Evolutionary conservation across 1,140 invertebrate genomes (phyloP), one percentile per base, ranked within the genome.

Genomic region (Trichogramma pretiosum): DNA sequence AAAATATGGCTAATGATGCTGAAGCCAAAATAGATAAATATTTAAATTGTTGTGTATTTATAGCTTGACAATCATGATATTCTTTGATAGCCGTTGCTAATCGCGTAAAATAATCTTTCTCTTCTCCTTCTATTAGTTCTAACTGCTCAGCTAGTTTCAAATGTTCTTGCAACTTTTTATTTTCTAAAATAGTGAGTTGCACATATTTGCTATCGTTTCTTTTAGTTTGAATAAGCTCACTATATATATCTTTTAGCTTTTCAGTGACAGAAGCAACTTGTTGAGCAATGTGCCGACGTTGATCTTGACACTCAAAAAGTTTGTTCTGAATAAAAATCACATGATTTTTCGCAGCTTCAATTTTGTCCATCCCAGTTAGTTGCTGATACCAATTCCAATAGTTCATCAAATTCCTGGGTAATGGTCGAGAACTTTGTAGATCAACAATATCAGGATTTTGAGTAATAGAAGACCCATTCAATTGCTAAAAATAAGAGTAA

Each of bases 371-470:
- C 8, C 69, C 69, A 19, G 61, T 61, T 22, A 72, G 46, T 44
- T 69, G 54, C 44, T 70, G 64, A 46, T 70, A 72, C 69, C 69
- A 70, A 42, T 62, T 58, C 65, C 61, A 67, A 54, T 57, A 62
- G 45, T 58, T 58, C 2, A 68, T 41, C 5, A 72, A 33, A 43
- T 41, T 56, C 17, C 54, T 54, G 50, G 67, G 65, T 21, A 72
- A 48, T 4, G 62, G 61, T 18, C 37, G 39, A 0, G 53, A 55
- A 13, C 57, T 44, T 33, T 63, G 33, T 14, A 67, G 24, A 3
- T 55, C 22, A 19, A 58, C 23, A 11, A 40, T 19, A 48, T 59
- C 59, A 17, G 63, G 37, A 54, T 67, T 57, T 55, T 69, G 62
- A 23, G 67, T 61, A 14, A 69, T 54, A 2, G 55, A 58, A 5